Conservation (phyloP, 2,888 invertebrate species). For the Quadroppia sp. region DNA sequence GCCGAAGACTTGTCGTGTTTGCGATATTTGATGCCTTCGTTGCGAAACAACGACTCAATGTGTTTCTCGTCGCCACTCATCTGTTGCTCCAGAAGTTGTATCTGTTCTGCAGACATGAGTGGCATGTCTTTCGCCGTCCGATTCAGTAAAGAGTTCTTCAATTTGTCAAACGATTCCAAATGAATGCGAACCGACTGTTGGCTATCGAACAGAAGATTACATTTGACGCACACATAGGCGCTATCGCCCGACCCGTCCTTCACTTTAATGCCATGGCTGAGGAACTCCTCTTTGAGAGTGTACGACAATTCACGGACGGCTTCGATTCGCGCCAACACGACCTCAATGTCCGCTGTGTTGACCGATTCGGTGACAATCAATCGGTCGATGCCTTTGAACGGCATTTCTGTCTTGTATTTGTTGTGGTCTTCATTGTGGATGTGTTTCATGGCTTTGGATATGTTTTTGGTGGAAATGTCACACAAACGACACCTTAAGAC, state of each 20-base stretch:
- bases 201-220: neutral
- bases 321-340: neutral
- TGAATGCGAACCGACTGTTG: neutral
- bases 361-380: neutral
- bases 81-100: neutral
- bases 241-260: neutral
- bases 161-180: neutral
- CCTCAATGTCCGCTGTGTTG: neutral
- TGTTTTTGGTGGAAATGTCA: neutral
- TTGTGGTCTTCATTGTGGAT: neutral
- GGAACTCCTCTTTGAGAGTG: neutral
- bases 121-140: neutral
- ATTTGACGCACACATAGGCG: neutral
- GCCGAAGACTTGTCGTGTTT: neutral
- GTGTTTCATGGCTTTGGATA: neutral
- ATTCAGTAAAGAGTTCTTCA: neutral
- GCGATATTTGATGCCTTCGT: neutral
- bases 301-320: neutral
- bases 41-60: neutral
- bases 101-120: neutral
- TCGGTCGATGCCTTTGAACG: conserved; percentile 10
- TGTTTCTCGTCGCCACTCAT: neutral
- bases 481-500: conserved; percentile 6
- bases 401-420: conserved; percentile 5
- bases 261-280: neutral